Percentiles rank a stretch among this genome's conserved stretches.
Conservation (phyloP, 2,888 invertebrate genomes). For the Agrochola lota region DNA sequence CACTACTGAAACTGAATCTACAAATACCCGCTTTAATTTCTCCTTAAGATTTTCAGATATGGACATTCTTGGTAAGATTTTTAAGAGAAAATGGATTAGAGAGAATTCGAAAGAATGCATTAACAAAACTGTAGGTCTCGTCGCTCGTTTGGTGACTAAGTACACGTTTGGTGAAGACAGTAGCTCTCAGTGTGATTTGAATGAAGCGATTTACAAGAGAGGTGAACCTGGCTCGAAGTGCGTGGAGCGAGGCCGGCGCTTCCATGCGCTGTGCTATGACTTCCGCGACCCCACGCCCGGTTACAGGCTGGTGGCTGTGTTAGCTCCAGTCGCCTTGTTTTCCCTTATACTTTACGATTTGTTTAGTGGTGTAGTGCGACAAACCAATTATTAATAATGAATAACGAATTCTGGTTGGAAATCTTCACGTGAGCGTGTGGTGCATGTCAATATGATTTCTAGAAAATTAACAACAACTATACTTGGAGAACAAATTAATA, state of each 20-base stretch:
- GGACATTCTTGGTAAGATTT: conserved; percentile 75
- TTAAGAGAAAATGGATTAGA: conserved; percentile 74
- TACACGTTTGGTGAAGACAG: conserved; percentile 79
- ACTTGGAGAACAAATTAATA: background rate
- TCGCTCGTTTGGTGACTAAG: conserved; percentile 80
- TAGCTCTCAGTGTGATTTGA: conserved; percentile 78
- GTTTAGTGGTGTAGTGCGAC: conserved; percentile 85
- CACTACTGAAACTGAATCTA: background rate
- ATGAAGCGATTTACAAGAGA: conserved; percentile 77
- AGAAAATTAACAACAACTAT: background rate
- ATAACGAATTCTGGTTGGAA: background rate
- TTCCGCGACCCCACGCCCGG: conserved; percentile 83
- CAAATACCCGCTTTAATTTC: conserved; percentile 36
- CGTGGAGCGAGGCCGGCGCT: conserved; percentile 78
- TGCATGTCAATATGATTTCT: background rate
- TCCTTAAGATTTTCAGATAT: conserved; percentile 71
- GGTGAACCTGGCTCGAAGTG: conserved; percentile 82
- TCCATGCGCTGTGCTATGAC: conserved; percentile 80
- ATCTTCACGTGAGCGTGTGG: background rate
- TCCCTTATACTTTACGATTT: conserved; percentile 85
- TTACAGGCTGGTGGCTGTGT: conserved; percentile 82
- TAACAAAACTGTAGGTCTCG: conserved; percentile 76
- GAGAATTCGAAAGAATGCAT: conserved; percentile 55
- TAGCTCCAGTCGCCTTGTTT: conserved; percentile 83
- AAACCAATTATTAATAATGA: conserved; percentile 74